Base-by-base conservation (phyloP, 2,113 vertebrate species). In the Lepus timidus region DNA sequence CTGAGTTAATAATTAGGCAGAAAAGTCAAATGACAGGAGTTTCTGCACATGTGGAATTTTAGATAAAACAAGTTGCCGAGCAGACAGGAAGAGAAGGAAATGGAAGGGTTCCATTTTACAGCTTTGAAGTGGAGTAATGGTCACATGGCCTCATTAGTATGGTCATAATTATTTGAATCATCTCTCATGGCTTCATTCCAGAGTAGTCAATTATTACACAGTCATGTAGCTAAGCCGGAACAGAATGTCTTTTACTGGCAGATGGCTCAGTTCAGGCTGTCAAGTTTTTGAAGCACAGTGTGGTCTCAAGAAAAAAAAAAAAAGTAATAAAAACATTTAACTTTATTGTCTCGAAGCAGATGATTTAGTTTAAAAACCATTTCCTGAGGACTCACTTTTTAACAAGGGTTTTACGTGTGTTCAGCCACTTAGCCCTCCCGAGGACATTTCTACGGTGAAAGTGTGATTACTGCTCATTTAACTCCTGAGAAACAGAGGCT, bases 121-220 rank as follows among this genome's bases (percentile, higher is more conserved):
- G 75, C 79, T 94, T 83, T 94, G 73, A 86, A 90, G 70, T 52
- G 12, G 81, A 93, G 39, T 25, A 11, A 79, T 52, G 33, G 74
- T 78, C 88, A 96, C 4, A 3, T 62, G n/a, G 51, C 65, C 79
- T 95, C 83, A 9, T 88, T 81, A 91, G 89, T 49, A 4, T 49
- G 85, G 27, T 76, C 87, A 58, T 87, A 95, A 93, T 91, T 85
- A 92, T 80, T 92, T 71, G 58, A 82, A 83, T 93, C 89, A 52
- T 12, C 68, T 86, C 51, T 65, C 51, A n/a, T 95, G 78, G 85
- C 94, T 95, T 92, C 71, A 79, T 92, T 92, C 85, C 95, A 95
- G 73, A 90, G 70, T 90, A 83, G 68, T 94, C 85, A 88, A 82
- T 96, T 93, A 95, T 91, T 86, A 85, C 39, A 52, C 31, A 78